Percentiles rank a stretch among this genome's conserved stretches.
Evolutionary conservation across 2,113 vertebrate species (phyloP).

Genomic region (Hippocampus barbouri): DNA sequence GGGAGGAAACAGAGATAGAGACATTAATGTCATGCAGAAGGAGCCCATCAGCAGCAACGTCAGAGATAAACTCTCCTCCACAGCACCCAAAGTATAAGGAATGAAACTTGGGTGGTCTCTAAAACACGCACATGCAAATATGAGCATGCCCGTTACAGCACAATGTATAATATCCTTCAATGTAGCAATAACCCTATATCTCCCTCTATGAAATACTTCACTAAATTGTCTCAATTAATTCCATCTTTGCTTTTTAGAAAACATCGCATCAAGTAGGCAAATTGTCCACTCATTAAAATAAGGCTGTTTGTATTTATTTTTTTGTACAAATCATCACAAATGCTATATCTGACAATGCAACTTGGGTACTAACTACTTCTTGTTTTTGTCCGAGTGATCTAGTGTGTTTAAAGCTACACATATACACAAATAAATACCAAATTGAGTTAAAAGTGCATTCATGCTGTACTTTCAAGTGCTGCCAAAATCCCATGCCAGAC

Average conservation of each 20-base stretch:
- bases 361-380: too few relatives aligned
- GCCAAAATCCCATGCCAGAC: too few relatives aligned
- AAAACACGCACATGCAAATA: constrained; percentile 19
- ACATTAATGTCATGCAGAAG: constrained; percentile 41
- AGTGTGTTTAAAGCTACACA: too few relatives aligned
- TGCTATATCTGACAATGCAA: too few relatives aligned
- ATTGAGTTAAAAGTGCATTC: too few relatives aligned
- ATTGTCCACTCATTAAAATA: constrained; percentile 62
- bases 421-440: too few relatives aligned
- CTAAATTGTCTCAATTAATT: constrained; percentile 43
- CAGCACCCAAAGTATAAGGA: constrained; percentile 7
- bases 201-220: constrained; percentile 40
- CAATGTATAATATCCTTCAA: constrained; percentile 27
- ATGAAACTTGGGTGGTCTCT: constrained; percentile 25
- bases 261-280: constrained; percentile 71
- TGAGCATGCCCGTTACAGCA: constrained; percentile 4
- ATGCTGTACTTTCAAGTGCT: too few relatives aligned
- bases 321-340: too few relatives aligned
- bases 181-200: constrained; percentile 30
- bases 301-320: not conserved
- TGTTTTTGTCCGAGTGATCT: too few relatives aligned
- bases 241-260: constrained; percentile 47
- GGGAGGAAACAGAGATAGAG: constrained; percentile 47
- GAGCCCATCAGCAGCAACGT: constrained; percentile 21
- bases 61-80: constrained; percentile 23